Base-by-base conservation (phyloP, 2,888 invertebrate genomes). In the Meiosimyza platycephala region DNA sequence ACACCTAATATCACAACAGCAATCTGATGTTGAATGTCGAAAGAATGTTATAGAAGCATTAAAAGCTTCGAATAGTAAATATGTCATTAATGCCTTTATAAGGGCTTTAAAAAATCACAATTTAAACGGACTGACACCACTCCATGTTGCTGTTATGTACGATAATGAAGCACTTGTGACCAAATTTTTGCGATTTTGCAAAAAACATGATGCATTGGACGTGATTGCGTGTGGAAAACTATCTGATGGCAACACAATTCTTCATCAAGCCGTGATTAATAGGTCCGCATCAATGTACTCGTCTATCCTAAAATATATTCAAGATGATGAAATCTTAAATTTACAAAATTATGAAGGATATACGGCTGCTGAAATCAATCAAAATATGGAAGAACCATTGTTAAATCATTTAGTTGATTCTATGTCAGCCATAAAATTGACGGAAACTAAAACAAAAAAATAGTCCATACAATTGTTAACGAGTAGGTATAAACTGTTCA, bases 121-220 rank as follows among this genome's bases (percentile, higher is more conserved):
- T 55, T 55, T 55, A 16, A 55, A n/a, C 11, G 55, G 55, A 11
- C 16, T 55, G 55, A 55, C 55, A n/a, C 55, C 55, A 18, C n/a
- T 55, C 6, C 55, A 55, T 55, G 55, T 55, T 16, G 55, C 55
- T n/a, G 55, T 55, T 9, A 16, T 55, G 11, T 15, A 55, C 62
- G 48, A 62, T 15, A n/a, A 62, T 40, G 6, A 4, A 11, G 12
- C 12, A 22, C 18, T 22, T 62, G 33, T 62, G 11, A 16, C n/a
- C 9, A 6, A 62, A 9, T 11, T 55, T 15, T 55, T 55, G n/a
- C 4, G 6, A 12, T 55, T 55, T 22, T 55, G 55, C 55, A 12
- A 11, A 11, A 55, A 55, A n/a, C 3, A 4, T 12, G 12, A 4
- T 16, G 55, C 11, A 22, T 1, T n/a, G 5, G 18, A 55, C 22